These are phyloP conservation scores for Sturnus vulgaris DNA, from an alignment of 2,113 vertebrate species.

Conservation along the genomic window DNA sequence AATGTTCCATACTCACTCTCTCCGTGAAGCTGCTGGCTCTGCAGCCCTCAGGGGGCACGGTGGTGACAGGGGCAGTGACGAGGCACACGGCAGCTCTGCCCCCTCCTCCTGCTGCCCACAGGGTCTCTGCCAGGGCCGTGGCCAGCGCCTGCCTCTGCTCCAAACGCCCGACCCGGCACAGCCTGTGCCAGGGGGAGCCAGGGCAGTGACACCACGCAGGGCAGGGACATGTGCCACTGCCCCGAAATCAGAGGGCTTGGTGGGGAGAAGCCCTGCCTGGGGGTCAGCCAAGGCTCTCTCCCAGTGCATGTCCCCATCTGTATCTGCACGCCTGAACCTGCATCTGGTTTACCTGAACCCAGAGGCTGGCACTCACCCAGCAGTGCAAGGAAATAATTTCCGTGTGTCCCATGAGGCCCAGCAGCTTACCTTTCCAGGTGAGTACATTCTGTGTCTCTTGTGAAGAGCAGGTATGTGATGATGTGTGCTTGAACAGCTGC, in stretches of 20 bases:
- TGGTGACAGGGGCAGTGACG: slow-evolving; percentile 35
- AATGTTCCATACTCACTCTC: slow-evolving; percentile 45
- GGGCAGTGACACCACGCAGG: neutral
- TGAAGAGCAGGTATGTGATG: slow-evolving; percentile 81
- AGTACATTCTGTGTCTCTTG: slow-evolving; percentile 14
- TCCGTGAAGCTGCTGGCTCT: slow-evolving; percentile 75
- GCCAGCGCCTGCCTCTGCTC: slow-evolving; percentile 76
- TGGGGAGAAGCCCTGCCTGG: neutral
- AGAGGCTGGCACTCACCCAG: neutral
- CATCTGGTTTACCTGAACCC: neutral
- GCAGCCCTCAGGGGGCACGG: slow-evolving; percentile 45
- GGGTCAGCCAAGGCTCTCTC: neutral
- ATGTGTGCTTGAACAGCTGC: slow-evolving; percentile 82
- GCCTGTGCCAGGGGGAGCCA: slow-evolving; percentile 42
- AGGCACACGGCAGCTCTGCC: slow-evolving; percentile 72
- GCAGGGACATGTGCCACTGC: rapidly evolving
- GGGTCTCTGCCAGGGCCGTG: slow-evolving; percentile 60
- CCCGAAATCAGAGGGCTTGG: rapidly evolving
- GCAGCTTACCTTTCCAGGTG: slow-evolving; percentile 71
- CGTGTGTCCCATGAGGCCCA: rapidly evolving
- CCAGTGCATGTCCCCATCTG: neutral
- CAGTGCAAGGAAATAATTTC: neutral
- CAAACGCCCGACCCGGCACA: slow-evolving; percentile 42
- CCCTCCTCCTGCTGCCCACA: slow-evolving; percentile 83
- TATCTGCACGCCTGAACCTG: neutral